A percentile compares a stretch with the other conserved stretches of the same genome.
Evolutionary conservation across 2,797 vertebrate species (phyloP).

Genomic region (Arrhamphus sclerolepis): DNA sequence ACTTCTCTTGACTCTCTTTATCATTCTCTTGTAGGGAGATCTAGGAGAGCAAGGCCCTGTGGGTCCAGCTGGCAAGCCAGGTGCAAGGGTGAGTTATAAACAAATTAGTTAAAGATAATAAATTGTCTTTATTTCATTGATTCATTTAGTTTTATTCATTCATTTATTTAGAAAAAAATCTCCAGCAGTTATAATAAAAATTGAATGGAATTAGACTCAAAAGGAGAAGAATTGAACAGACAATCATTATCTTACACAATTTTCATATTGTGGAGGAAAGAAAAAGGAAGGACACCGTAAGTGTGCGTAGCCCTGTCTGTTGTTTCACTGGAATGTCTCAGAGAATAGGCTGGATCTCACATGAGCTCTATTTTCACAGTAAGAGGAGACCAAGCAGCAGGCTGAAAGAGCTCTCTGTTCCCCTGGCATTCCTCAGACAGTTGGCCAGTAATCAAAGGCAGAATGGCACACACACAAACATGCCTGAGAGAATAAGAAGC

Average conservation of each 20-base stretch:
- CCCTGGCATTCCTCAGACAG: conserved; percentile 74
- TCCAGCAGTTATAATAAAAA: not conserved
- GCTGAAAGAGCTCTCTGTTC: conserved; percentile 89
- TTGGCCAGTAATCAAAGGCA: conserved; percentile 58
- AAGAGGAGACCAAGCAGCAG: conserved; percentile 67
- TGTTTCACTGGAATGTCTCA: conserved; percentile 64
- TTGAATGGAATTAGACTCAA: too few relatives aligned
- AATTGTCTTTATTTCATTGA: not conserved
- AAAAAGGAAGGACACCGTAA: conserved; percentile 8
- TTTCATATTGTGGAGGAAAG: conserved; percentile 12
- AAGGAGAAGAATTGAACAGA: not conserved
- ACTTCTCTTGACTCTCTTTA: conserved; percentile 5
- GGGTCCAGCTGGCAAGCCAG: conserved; percentile 88
- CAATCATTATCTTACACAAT: not conserved
- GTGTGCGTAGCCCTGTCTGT: conserved; percentile 31
- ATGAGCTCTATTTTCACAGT: conserved; percentile 83
- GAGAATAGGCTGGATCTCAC: conserved; percentile 79
- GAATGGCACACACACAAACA: conserved; percentile 52
- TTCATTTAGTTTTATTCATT: not conserved
- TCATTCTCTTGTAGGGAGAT: conserved; percentile 80
- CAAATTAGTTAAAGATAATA: not conserved
- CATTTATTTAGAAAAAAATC: not conserved
- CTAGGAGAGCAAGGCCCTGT: conserved; percentile 84
- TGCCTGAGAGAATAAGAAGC: conserved; percentile 25
- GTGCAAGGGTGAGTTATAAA: conserved; percentile 86